Evolutionary conservation across 2,113 vertebrate species (phyloP).

Genomic region (Eudorcas thomsonii): DNA sequence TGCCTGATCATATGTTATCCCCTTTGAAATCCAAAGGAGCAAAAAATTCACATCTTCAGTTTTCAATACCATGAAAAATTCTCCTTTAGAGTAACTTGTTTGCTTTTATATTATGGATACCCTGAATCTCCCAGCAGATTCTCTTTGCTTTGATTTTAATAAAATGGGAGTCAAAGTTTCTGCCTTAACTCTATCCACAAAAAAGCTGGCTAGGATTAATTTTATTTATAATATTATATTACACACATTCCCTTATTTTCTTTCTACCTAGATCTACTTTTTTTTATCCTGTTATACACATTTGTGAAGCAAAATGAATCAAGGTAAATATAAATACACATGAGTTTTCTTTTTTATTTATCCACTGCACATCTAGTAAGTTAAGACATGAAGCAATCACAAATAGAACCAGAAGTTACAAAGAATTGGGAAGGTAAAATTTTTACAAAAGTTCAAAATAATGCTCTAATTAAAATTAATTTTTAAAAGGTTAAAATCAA

Average conservation of each 20-base stretch:
- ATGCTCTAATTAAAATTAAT: slow-evolving; percentile 16
- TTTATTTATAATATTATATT: background rate
- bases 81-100: background rate
- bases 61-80: background rate
- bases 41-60: background rate
- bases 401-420: slow-evolving; percentile 4
- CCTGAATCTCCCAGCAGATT: background rate
- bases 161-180: slow-evolving; percentile 10
- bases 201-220: background rate
- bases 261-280: background rate
- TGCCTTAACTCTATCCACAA: background rate
- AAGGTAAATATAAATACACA: background rate
- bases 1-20: background rate
- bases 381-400: background rate
- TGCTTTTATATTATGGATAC: background rate
- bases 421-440: background rate
- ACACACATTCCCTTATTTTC: background rate
- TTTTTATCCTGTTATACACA: background rate
- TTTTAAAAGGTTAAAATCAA: background rate
- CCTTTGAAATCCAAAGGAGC: background rate
- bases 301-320: background rate
- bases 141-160: background rate
- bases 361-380: background rate
- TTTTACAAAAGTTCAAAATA: slow-evolving; percentile 27
- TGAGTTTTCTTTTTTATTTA: background rate